A percentile compares a stretch with the other conserved stretches of the same genome.
Conservation (phyloP, 2,113 vertebrate genomes). For the Haplotaxodon microlepis region DNA sequence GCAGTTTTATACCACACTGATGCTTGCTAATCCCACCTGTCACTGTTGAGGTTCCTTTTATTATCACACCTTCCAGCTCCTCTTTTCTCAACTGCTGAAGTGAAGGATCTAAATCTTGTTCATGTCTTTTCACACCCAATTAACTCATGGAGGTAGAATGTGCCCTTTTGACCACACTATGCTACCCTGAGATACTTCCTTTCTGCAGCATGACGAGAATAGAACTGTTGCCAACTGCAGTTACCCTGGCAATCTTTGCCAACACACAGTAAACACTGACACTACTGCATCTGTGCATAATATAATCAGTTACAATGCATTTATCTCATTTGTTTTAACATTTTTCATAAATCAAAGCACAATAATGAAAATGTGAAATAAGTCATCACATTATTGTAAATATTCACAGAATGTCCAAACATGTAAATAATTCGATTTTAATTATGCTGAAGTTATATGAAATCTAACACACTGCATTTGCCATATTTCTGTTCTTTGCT, state of each 20-base stretch:
- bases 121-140: slow-evolving; percentile 67
- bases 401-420: background rate
- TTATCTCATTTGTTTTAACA: background rate
- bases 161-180: slow-evolving; percentile 44
- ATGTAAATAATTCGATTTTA: background rate
- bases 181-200: slow-evolving; percentile 37
- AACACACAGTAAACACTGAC: slow-evolving; percentile 4
- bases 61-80: slow-evolving; percentile 41
- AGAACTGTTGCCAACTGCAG: slow-evolving; percentile 45
- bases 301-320: background rate
- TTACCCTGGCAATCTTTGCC: slow-evolving; percentile 46
- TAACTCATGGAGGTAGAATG: slow-evolving; percentile 49
- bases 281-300: background rate
- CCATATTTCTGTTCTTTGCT: background rate
- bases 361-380: background rate
- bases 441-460: background rate
- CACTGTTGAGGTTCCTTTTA: slow-evolving; percentile 24
- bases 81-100: slow-evolving; percentile 18
- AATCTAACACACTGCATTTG: background rate
- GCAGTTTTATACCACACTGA: slow-evolving; percentile 17
- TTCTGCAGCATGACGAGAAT: slow-evolving; percentile 43
- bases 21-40: slow-evolving; percentile 40
- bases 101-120: slow-evolving; percentile 49
- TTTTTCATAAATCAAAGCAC: background rate
- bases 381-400: background rate